Evolutionary conservation across 2,888 invertebrate genomes (phyloP).

Genomic region (Caenorhabditis uteleia): DNA sequence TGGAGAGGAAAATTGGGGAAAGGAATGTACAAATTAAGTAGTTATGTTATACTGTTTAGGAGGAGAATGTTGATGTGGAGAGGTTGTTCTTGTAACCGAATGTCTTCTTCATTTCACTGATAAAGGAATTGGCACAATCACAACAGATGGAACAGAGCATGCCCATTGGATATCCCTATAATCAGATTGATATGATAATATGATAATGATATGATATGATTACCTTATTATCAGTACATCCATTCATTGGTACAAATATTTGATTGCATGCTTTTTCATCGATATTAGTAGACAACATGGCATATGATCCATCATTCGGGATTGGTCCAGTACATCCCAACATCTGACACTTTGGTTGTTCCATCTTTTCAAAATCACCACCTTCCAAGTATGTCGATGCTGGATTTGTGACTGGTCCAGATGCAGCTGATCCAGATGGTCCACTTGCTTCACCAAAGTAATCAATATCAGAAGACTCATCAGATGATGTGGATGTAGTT

Average conservation of each 20-base stretch:
- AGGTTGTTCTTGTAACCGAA: conserved; percentile 50
- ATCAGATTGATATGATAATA: not conserved
- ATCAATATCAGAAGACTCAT: conserved; percentile 23
- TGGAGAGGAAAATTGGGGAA: no score
- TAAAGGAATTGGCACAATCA: conserved; percentile 58
- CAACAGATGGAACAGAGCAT: conserved; percentile 67
- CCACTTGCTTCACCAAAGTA: conserved; percentile 27
- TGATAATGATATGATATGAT: not conserved
- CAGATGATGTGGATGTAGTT: no score
- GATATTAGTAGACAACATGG: conserved; percentile 23
- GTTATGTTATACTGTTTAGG: no score
- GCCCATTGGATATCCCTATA: conserved; percentile 62
- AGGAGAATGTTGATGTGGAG: conserved; percentile 6
- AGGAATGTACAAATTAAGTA: no score
- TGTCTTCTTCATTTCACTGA: conserved; percentile 58
- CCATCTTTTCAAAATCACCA: conserved; percentile 56
- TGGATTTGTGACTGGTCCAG: conserved; percentile 59
- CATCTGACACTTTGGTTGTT: conserved; percentile 58
- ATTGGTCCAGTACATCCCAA: conserved; percentile 64
- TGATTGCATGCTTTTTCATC: conserved; percentile 54
- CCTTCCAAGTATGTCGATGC: conserved; percentile 61
- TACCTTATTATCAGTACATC: conserved; percentile 51
- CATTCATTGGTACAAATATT: conserved; percentile 62
- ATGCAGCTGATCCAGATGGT: no score
- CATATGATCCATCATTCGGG: conserved; percentile 59